These are phyloP conservation scores for Archocentrus centrarchus DNA, from an alignment of 2,113 vertebrate species.

Conservation along the genomic window DNA sequence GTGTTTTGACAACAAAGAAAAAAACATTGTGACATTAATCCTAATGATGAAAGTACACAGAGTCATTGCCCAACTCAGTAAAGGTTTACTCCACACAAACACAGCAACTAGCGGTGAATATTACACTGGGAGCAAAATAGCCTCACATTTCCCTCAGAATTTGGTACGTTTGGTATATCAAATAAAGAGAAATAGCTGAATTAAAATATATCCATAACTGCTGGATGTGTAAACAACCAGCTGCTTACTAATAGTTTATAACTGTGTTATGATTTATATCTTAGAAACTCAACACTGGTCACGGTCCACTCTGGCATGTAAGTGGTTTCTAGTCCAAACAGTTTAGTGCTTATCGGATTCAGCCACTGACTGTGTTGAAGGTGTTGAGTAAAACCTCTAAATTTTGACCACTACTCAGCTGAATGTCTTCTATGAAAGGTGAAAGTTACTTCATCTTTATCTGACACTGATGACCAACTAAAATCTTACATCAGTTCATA, in stretches of 20 bases:
- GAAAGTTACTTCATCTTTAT: fast-evolving
- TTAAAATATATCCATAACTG: background rate
- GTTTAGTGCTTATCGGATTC: background rate
- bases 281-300: background rate
- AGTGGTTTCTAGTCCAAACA: background rate
- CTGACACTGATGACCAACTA: background rate
- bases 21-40: background rate
- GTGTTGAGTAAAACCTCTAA: background rate
- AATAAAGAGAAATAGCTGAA: background rate
- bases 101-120: background rate
- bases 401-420: background rate
- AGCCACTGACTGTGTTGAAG: background rate
- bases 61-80: background rate
- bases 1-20: background rate
- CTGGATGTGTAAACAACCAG: background rate
- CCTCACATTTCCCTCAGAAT: background rate
- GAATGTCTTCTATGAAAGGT: background rate
- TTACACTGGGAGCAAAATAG: background rate
- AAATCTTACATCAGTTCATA: background rate
- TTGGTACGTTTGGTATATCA: background rate
- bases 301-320: background rate
- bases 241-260: background rate
- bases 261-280: background rate
- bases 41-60: background rate
- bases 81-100: background rate